phyloP scores from a whole-genome alignment of 2,797 vertebrate species.

The Martes flavigula region DNA sequence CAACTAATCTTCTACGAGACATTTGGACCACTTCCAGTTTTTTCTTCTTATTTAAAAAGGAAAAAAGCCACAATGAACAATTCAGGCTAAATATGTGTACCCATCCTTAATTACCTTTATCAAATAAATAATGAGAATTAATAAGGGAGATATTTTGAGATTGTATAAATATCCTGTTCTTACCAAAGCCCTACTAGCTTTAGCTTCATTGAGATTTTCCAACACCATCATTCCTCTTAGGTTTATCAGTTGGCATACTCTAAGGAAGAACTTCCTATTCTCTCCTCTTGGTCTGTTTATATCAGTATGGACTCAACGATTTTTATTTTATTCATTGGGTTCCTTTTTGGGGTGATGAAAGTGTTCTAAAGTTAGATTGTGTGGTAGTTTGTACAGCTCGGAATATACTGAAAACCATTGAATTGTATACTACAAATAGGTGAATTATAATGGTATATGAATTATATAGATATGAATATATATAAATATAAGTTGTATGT shows the following conservation, averaged over 20 bases:
- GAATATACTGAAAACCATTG: slow-evolving; percentile 13
- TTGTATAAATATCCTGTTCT: background rate
- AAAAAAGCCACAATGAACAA: slow-evolving; percentile 2
- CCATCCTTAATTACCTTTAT: slow-evolving; percentile 28
- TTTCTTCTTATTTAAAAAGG: background rate
- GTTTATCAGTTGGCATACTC: background rate
- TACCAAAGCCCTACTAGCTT: background rate
- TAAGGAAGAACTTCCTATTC: background rate
- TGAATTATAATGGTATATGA: background rate
- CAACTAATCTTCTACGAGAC: background rate
- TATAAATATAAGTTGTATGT: no score
- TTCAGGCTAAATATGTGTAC: slow-evolving; percentile 18
- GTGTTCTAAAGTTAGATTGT: background rate
- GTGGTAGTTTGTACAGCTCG: background rate
- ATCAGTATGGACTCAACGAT: background rate
- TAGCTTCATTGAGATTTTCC: background rate
- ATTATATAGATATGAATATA: background rate
- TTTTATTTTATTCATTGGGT: slow-evolving; percentile 30
- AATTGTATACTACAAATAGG: background rate
- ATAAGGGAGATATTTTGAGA: background rate
- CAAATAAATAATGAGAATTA: background rate
- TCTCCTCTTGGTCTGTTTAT: background rate
- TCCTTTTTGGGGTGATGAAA: slow-evolving; percentile 13
- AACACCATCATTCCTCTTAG: background rate
- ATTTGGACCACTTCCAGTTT: background rate